Evolutionary conservation across 2,113 vertebrate species (phyloP), one percentile per base, ranked within the genome.

Genomic region (Indicator indicator): DNA sequence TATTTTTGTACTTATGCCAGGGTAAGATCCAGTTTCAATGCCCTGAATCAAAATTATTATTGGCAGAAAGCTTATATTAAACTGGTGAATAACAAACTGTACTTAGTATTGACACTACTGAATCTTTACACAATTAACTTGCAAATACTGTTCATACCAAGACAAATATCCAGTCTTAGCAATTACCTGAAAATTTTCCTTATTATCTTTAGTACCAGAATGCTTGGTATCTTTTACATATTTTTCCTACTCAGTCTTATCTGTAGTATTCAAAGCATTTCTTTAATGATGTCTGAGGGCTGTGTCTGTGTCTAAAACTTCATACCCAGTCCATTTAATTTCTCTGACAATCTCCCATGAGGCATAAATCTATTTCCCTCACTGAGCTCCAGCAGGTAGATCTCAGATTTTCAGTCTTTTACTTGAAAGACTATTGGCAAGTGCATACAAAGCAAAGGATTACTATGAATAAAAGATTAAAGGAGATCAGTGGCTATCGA

Each of bases 401-500:
- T 52, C 42, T 88, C 30, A 48, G 76, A 68, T 62, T 90, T 92
- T 26, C 36, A 81, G 52, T 54, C 54, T 81, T 79, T 86, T 74
- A 83, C 48, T 64, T 90, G 54, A 88, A 78, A 86, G 42, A 21
- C 33, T 69, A 21, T 44, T 83, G 72, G 64, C 69, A 81, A 69
- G 28, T 81, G 27, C n/a, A 83, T 9, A 60, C 42, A 88, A 83
- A 83, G 36, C 52, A 93, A 86, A 91, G 38, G 7, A 90, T 90
- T 88, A 86, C 48, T 86, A 81, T 89, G 33, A 96, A 86, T 71
- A 83, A 90, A 94, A 94, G n/a, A 96, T 90, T 80, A 83, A 64
- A 92, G 44, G 7, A 88, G 83, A 90, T 68, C 42, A 72, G 72
- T 77, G 69, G 52, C 12, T 75, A 88, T 69, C 0, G 2, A 64